phyloP scores from a whole-genome alignment of 2,797 vertebrate genomes.

The Mus caroli region DNA sequence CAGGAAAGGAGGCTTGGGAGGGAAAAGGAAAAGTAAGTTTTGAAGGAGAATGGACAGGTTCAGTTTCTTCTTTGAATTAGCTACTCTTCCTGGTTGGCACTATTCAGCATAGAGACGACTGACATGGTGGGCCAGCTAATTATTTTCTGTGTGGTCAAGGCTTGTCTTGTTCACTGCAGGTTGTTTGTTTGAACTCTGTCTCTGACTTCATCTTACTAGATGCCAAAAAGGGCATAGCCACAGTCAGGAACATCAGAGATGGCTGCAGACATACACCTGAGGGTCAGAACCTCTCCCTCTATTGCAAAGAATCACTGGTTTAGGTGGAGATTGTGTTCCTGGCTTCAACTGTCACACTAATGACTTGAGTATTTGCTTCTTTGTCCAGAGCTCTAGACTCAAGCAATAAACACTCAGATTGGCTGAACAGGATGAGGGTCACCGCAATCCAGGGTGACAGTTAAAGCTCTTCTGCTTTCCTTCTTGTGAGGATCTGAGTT shows the following conservation, averaged over 20 bases:
- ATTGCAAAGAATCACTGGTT: not conserved
- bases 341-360: not conserved
- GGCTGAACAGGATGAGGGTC: constrained; percentile 3
- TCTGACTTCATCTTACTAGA: not conserved
- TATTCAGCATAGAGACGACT: not conserved
- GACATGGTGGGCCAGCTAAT: not conserved
- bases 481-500: constrained; percentile 53
- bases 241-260: not conserved
- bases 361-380: not conserved
- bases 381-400: constrained; percentile 15
- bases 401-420: constrained; percentile 15
- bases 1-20: not conserved
- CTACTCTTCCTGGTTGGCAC: not conserved
- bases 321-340: not conserved
- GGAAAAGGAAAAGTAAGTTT: not conserved
- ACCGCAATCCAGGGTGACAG: constrained; percentile 22
- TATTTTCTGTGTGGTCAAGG: not conserved
- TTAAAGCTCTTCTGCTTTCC: constrained; percentile 24
- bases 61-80: not conserved
- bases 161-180: not conserved
- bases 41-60: not conserved
- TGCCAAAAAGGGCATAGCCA: not conserved
- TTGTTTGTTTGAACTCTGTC: not conserved
- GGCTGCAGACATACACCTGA: not conserved
- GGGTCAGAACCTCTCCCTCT: not conserved